Evolutionary conservation across 2,797 vertebrate species (phyloP).

Genomic region (Paramormyrops hopkinsi): DNA sequence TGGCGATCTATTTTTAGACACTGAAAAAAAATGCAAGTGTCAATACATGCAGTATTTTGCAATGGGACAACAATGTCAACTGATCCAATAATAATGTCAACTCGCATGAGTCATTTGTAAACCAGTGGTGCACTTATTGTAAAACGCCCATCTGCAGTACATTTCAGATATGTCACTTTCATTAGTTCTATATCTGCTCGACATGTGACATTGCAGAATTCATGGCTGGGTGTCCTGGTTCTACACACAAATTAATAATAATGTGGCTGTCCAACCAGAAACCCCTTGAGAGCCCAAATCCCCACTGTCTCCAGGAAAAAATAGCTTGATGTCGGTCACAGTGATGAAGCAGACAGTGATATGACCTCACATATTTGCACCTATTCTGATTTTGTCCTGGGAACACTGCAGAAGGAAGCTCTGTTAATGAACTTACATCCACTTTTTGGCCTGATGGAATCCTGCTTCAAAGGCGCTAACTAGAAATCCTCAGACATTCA

Average conservation of each 20-base stretch:
- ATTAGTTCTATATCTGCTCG: neutral
- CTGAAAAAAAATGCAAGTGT: constrained; percentile 10
- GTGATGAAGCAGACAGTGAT: neutral
- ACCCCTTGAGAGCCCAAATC: neutral
- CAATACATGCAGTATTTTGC: constrained; percentile 19
- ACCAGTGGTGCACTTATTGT: neutral
- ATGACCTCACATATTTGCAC: neutral
- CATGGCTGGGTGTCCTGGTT: constrained; percentile 4
- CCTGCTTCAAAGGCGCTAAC: neutral
- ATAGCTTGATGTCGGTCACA: neutral
- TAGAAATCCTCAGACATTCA: neutral
- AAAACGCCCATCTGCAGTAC: neutral
- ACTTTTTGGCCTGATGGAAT: neutral
- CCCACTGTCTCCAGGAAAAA: neutral
- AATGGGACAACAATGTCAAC: constrained; percentile 2
- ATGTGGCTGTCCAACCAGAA: neutral
- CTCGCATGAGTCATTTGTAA: neutral
- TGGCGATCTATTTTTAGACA: constrained; percentile 21
- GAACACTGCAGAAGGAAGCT: neutral
- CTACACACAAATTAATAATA: constrained; percentile 3
- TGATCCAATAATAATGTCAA: neutral
- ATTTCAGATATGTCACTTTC: neutral
- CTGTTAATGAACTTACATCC: neutral
- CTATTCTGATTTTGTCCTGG: neutral
- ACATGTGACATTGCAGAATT: constrained; percentile 13